These are phyloP conservation scores for Microhierax caerulescens DNA, from an alignment of 2,797 vertebrate genomes.

Conservation along the genomic window DNA sequence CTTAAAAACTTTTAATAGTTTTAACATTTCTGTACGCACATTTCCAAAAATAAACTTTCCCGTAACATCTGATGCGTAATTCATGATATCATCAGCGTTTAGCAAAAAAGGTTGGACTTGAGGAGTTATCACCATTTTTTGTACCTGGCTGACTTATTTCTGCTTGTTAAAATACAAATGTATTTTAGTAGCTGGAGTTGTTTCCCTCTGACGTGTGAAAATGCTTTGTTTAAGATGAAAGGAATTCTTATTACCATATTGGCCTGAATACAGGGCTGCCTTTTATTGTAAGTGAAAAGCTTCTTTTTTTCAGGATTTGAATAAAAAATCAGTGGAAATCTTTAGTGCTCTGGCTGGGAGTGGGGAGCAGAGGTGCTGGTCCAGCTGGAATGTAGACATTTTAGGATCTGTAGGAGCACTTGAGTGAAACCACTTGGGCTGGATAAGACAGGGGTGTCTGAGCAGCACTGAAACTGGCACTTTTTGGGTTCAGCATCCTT, in stretches of 20 bases:
- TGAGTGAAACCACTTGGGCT: neutral
- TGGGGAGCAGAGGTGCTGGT: neutral
- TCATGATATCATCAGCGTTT: slow-evolving; percentile 42
- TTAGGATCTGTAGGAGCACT: neutral
- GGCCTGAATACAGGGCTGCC: slow-evolving; percentile 12
- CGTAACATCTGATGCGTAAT: slow-evolving; percentile 46
- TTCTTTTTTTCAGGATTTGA: neutral
- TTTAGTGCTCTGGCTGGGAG: neutral
- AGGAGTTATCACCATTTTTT: neutral
- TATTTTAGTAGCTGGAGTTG: slow-evolving; percentile 16
- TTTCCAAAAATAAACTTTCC: slow-evolving; percentile 32
- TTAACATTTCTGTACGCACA: neutral
- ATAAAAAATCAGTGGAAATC: neutral
- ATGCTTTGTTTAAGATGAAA: slow-evolving; percentile 54
- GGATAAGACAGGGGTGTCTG: neutral
- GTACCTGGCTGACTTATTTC: slow-evolving; percentile 44
- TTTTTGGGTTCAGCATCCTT: neutral
- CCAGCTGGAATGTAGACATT: neutral
- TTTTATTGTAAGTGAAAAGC: neutral
- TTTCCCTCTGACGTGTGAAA: slow-evolving; percentile 31
- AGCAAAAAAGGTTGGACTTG: neutral
- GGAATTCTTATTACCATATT: neutral
- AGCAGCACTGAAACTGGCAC: neutral
- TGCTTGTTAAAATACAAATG: slow-evolving; percentile 40
- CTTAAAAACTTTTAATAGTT: slow-evolving; percentile 27